Conservation (phyloP, 2,113 vertebrate genomes). For the Pardalotus punctatus region DNA sequence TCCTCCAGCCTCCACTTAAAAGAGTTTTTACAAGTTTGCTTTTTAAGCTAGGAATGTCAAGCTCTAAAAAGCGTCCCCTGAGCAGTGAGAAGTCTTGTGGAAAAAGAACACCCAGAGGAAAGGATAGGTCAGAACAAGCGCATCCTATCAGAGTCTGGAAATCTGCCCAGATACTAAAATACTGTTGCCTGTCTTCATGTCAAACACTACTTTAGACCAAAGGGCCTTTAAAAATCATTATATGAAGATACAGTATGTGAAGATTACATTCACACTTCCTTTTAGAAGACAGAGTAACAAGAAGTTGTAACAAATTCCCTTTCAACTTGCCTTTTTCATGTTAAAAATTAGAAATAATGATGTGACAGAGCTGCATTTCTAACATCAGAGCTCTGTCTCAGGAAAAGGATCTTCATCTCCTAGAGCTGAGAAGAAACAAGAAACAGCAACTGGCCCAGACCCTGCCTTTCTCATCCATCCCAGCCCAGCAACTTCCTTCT, state of each 20-base stretch:
- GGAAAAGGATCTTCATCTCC: neutral
- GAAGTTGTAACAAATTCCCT: conserved; percentile 3
- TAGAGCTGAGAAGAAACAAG: neutral
- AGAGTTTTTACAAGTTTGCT: neutral
- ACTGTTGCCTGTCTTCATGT: neutral
- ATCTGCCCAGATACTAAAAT: neutral
- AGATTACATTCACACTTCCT: neutral
- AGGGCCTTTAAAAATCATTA: neutral
- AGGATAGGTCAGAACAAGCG: neutral
- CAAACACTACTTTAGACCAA: neutral
- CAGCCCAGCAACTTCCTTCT: neutral
- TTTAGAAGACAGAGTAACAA: neutral
- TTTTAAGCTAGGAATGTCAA: neutral
- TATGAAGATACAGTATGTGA: neutral
- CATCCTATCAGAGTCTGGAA: neutral
- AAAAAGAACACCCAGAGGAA: neutral
- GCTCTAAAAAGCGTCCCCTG: neutral
- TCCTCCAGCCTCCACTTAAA: neutral
- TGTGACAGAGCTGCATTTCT: neutral
- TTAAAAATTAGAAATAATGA: conserved; percentile 18
- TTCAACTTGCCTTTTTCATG: conserved; percentile 28
- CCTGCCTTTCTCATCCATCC: neutral
- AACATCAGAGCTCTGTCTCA: neutral
- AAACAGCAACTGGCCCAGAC: neutral
- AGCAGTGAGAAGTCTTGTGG: neutral